A percentile compares a stretch with the other conserved stretches of the same genome.
phyloP scores from a whole-genome alignment of 2,113 vertebrate species.

The Elephas maximus region DNA sequence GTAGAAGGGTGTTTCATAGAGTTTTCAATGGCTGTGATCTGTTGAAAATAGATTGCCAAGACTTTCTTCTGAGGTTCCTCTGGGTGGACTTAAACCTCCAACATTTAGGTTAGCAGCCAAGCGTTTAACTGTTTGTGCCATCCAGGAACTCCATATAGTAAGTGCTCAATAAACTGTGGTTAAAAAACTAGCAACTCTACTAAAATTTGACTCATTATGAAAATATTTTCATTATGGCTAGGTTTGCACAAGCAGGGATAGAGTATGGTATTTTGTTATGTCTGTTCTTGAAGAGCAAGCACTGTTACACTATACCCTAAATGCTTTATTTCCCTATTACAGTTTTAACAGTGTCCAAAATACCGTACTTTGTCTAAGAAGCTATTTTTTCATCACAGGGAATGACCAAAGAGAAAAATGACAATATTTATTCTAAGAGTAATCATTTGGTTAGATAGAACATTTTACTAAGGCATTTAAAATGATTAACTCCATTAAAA shows the following conservation, averaged over 20 bases:
- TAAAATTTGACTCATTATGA: neutral
- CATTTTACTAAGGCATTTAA: neutral
- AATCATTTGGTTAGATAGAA: neutral
- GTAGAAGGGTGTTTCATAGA: no score
- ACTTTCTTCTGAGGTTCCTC: no score
- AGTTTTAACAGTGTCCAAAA: neutral
- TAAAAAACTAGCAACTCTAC: neutral
- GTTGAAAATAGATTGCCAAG: no score
- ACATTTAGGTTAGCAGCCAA: no score
- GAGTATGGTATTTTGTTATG: neutral
- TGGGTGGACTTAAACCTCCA: no score
- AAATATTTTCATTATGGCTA: neutral
- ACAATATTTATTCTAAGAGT: neutral
- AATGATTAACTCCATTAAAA: neutral
- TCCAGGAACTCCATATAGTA: neutral
- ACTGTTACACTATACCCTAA: neutral
- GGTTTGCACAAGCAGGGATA: neutral
- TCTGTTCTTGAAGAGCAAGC: conserved; percentile 5
- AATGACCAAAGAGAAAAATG: neutral
- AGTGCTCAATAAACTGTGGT: neutral
- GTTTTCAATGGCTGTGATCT: no score
- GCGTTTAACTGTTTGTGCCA: neutral
- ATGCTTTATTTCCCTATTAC: neutral
- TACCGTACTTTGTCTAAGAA: neutral
- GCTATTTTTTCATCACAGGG: neutral